Percentiles rank a stretch among this genome's conserved stretches.
These are phyloP conservation scores for Scomber scombrus DNA, from an alignment of 2,113 vertebrate genomes.

Conservation along the genomic window DNA sequence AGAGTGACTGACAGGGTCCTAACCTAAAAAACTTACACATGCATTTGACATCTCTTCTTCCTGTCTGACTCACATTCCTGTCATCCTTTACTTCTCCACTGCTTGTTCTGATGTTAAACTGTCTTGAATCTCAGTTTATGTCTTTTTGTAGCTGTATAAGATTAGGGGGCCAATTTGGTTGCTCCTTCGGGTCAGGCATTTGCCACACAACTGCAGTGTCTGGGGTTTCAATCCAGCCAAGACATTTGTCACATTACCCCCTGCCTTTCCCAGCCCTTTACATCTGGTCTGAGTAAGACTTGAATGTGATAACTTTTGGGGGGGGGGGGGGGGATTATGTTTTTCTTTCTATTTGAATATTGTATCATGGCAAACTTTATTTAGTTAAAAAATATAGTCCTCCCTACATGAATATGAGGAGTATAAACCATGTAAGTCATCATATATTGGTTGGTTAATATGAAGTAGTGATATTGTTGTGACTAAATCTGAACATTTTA, in stretches of 20 bases:
- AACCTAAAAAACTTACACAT: constrained; percentile 13
- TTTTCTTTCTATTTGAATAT: no score
- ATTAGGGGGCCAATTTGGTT: not conserved
- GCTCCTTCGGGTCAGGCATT: not conserved
- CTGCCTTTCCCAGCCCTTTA: not conserved
- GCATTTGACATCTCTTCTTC: constrained; percentile 7
- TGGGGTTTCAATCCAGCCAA: not conserved
- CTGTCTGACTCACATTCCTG: constrained; percentile 11
- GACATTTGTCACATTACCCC: constrained; percentile 1
- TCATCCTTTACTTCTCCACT: not conserved
- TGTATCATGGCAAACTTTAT: no score
- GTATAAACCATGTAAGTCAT: no score
- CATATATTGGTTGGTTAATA: no score
- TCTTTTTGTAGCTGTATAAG: not conserved
- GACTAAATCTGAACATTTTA: not conserved
- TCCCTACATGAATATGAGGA: no score
- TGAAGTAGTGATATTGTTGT: no score
- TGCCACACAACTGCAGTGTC: not conserved
- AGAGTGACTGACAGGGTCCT: constrained; percentile 4
- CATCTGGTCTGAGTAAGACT: not conserved
- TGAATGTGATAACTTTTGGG: no score
- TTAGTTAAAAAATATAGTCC: no score
- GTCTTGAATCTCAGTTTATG: not conserved
- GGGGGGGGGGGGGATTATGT: no score
- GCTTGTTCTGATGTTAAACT: not conserved